Percentiles rank a stretch among this genome's conserved stretches.
Conservation (phyloP, 92 coral and sea anemone genomes). For the Palythoa caribaeorum region DNA sequence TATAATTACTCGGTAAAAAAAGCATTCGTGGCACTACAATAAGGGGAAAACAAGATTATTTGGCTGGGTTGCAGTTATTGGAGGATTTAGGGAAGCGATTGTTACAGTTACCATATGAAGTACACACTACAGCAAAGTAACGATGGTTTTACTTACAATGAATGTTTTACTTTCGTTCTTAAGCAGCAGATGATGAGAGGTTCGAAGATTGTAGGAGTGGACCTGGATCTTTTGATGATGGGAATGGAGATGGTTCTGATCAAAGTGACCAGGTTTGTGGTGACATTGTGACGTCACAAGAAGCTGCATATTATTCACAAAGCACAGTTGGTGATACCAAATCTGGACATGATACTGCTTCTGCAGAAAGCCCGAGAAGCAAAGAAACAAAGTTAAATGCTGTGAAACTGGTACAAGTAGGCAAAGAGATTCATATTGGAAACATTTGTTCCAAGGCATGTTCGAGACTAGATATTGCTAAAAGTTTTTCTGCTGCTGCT, state of each 20-base stretch:
- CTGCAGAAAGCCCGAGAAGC: neutral
- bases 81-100: no score
- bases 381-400: neutral
- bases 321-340: neutral
- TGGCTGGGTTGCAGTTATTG: no score
- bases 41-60: no score
- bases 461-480: neutral
- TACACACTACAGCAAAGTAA: neutral
- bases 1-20: no score
- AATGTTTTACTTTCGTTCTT: neutral
- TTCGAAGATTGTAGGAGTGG: neutral
- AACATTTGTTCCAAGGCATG: neutral
- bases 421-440: neutral
- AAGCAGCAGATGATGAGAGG: neutral
- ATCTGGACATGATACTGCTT: neutral
- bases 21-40: no score
- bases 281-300: neutral
- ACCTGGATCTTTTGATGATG: neutral
- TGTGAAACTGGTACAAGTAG: neutral
- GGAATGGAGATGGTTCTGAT: neutral
- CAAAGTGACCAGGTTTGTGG: no score
- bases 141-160: neutral
- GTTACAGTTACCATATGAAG: no score
- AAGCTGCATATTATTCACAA: neutral
- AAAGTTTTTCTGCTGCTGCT: neutral